A percentile compares a stretch with the other conserved stretches of the same genome.
Evolutionary conservation across 2,888 invertebrate genomes (phyloP).

Genomic region (Microctonus brassicae): DNA sequence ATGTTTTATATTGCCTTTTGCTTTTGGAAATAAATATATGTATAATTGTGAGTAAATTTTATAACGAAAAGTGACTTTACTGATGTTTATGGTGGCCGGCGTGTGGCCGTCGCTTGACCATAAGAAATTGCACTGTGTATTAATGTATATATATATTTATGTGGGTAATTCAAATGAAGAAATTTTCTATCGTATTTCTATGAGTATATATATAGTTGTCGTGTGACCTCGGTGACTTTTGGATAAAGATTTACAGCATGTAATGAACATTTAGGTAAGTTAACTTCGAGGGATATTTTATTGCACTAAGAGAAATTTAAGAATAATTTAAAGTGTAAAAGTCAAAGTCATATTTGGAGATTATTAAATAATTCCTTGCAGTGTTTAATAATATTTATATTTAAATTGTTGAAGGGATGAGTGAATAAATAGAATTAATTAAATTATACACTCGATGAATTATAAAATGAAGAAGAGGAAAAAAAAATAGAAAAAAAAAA

Average conservation of each 20-base stretch:
- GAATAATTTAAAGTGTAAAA: neutral
- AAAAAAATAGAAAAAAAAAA: neutral
- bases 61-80: constrained; percentile 63
- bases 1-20: too few species aligned
- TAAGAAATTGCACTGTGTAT: constrained; percentile 52
- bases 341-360: too few species aligned
- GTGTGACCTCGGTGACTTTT: constrained; percentile 14
- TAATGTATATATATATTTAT: neutral
- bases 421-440: too few species aligned
- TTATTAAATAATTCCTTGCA: too few species aligned
- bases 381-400: too few species aligned
- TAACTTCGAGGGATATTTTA: neutral
- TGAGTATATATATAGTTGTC: constrained; percentile 1
- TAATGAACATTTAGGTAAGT: neutral
- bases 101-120: constrained; percentile 64
- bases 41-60: constrained; percentile 57
- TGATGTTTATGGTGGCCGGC: constrained; percentile 64
- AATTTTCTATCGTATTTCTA: constrained; percentile 10
- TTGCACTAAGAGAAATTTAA: neutral
- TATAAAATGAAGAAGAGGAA: neutral
- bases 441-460: neutral
- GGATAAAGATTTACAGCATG: neutral
- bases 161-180: neutral
- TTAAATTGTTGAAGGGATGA: too few species aligned
- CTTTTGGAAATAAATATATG: too few species aligned